Evolutionary conservation across 1,140 invertebrate species (phyloP).

Genomic region (Coenobita brevimanus): DNA sequence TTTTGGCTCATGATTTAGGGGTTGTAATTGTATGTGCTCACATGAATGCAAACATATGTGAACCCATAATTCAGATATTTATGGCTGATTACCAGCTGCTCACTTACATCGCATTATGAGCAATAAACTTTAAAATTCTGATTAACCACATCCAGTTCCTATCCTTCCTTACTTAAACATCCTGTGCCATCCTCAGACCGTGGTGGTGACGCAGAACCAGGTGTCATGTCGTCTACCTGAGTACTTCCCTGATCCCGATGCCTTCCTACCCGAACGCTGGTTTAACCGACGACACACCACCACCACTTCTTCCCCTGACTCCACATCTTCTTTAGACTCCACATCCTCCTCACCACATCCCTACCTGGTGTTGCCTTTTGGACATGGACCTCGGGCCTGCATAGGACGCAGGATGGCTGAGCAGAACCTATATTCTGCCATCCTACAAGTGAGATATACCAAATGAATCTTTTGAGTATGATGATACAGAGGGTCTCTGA

Average conservation of each 20-base stretch:
- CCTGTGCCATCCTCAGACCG: conserved; percentile 74
- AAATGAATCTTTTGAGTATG: too few species aligned
- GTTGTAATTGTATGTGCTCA: too few species aligned
- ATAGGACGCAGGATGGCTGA: conserved; percentile 91
- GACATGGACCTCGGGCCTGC: conserved; percentile 89
- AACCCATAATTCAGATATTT: too few species aligned
- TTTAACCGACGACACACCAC: conserved; percentile 73
- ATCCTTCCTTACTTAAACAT: too few species aligned
- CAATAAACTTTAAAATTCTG: too few species aligned
- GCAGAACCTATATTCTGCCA: conserved; percentile 80
- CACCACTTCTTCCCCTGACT: too few species aligned
- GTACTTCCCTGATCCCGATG: conserved; percentile 81
- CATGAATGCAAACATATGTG: too few species aligned
- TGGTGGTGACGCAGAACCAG: conserved; percentile 91
- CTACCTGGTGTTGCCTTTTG: conserved; percentile 91
- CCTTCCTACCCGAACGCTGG: conserved; percentile 87
- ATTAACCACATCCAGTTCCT: too few species aligned
- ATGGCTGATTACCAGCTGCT: too few species aligned
- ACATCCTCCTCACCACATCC: conserved; percentile 75
- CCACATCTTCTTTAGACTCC: conserved; percentile 19
- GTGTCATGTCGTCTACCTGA: conserved; percentile 81
- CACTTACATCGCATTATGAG: too few species aligned
- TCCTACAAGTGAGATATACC: conserved; percentile 69
- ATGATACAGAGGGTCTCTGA: too few species aligned
- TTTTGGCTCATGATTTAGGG: too few species aligned